Conservation (phyloP, 2,797 vertebrate species). For the Amphiprion clarkii region DNA sequence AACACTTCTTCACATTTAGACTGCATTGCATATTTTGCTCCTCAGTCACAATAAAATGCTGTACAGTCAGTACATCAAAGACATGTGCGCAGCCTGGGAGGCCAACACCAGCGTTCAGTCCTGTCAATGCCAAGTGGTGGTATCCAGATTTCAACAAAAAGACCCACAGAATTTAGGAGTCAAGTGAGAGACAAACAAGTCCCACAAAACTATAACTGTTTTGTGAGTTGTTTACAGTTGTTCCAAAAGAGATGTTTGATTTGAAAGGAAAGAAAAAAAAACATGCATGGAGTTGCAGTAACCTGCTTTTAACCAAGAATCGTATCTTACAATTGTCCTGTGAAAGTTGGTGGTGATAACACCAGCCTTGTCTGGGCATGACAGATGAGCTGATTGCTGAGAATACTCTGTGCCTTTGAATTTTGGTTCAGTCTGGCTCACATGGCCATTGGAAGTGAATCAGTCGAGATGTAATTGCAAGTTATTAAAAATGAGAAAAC, state of each 20-base stretch:
- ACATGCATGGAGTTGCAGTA: background rate
- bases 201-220: background rate
- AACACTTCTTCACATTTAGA: background rate
- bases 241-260: background rate
- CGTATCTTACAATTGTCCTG: background rate
- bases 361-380: background rate
- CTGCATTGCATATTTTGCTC: background rate
- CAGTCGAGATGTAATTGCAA: background rate
- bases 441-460: fast-evolving
- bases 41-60: background rate
- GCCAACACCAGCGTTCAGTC: background rate
- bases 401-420: background rate
- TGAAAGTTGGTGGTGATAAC: conserved; percentile 11
- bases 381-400: conserved; percentile 1
- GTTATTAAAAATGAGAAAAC: no score
- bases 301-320: conserved; percentile 4
- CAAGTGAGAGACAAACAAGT: background rate
- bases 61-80: background rate
- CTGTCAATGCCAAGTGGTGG: background rate
- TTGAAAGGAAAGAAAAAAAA: background rate
- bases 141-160: background rate
- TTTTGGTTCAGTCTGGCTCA: background rate
- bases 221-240: background rate
- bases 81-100: background rate
- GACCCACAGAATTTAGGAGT: background rate